Percentiles rank a stretch among this genome's conserved stretches.
These are phyloP conservation scores for Pteromalus puparum DNA, from an alignment of 1,140 invertebrate genomes.

Conservation along the genomic window DNA sequence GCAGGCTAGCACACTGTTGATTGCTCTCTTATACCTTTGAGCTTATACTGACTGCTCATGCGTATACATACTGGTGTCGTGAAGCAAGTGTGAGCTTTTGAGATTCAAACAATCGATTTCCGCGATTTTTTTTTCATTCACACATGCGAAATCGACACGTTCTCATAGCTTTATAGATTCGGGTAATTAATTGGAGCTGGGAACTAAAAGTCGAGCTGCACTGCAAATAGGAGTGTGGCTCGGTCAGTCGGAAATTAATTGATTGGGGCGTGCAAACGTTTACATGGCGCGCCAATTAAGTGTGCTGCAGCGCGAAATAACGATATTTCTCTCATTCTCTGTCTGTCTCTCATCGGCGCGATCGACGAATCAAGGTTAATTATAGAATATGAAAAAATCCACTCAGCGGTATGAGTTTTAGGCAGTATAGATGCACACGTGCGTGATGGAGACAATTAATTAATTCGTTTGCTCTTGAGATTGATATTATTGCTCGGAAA, in stretches of 20 bases:
- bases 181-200: slow-evolving; percentile 19
- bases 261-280: not conserved
- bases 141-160: too few relatives aligned
- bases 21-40: not conserved
- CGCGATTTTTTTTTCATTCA: too few relatives aligned
- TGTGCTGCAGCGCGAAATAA: not conserved
- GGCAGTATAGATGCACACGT: too few relatives aligned
- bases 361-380: not conserved
- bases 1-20: not conserved
- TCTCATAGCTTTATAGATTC: too few relatives aligned
- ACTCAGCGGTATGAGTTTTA: too few relatives aligned
- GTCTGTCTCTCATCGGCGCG: too few relatives aligned
- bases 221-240: not conserved
- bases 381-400: not conserved
- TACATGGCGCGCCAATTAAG: slow-evolving; percentile 20
- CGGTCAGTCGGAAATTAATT: slow-evolving; percentile 3
- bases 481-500: too few relatives aligned
- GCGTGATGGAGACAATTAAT: too few relatives aligned
- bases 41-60: not conserved
- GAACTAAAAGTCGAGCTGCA: not conserved
- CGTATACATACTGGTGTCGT: not conserved
- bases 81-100: not conserved
- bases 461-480: too few relatives aligned
- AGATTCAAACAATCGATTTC: not conserved
- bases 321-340: not conserved